These are phyloP conservation scores for Xylocampa areola DNA, from an alignment of 2,888 invertebrate genomes.

Conservation along the genomic window DNA sequence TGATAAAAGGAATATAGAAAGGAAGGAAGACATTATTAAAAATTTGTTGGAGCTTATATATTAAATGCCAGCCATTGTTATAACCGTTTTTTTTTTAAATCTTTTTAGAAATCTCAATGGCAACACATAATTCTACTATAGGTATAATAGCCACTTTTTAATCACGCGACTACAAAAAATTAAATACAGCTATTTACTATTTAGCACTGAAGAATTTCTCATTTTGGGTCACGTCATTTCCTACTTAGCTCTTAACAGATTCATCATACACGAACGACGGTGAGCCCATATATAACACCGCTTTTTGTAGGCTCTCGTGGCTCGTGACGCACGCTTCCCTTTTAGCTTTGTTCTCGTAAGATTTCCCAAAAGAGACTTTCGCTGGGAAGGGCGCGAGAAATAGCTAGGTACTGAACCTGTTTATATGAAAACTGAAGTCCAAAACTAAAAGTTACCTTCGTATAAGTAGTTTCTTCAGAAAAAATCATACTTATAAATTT, in stretches of 20 bases:
- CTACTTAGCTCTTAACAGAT: conserved; percentile 1
- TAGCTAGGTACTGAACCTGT: conserved; percentile 2
- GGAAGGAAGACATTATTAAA: no score
- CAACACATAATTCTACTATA: conserved; percentile 7
- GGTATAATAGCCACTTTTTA: conserved; percentile 3
- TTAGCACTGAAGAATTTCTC: conserved; percentile 3
- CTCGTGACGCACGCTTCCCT: conserved; percentile 28
- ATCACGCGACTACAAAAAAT: conserved; percentile 20
- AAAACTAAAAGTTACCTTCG: background rate
- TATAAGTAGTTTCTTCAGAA: background rate
- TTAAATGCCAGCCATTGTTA: background rate
- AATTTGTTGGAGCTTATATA: background rate
- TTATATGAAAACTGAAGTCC: conserved; percentile 14
- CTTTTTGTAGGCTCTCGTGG: conserved; percentile 18
- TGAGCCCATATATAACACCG: background rate
- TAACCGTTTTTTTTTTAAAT: conserved; percentile 17
- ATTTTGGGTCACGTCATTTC: background rate
- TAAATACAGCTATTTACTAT: background rate
- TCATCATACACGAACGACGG: conserved; percentile 11
- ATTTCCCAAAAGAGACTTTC: conserved; percentile 51
- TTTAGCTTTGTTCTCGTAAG: conserved; percentile 33
- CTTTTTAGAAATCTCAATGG: conserved; percentile 21
- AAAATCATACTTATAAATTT: background rate
- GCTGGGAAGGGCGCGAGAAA: conserved; percentile 17
- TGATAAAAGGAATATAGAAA: no score